Percentiles rank a stretch among this genome's conserved stretches.
phyloP scores from a whole-genome alignment of 2,888 invertebrate genomes.

The Parnassius apollo region DNA sequence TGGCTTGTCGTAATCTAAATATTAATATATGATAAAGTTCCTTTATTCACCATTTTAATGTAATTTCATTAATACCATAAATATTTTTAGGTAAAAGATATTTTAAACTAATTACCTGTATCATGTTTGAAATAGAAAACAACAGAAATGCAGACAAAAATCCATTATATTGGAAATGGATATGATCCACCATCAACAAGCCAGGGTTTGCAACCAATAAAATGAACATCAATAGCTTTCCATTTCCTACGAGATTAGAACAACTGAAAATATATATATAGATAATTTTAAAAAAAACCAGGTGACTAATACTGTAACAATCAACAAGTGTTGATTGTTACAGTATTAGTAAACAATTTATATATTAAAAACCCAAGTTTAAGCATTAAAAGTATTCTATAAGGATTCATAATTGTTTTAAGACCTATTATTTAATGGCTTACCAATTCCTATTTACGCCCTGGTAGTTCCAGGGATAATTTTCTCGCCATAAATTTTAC shows the following conservation, averaged over 20 bases:
- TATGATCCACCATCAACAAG: conserved; percentile 95
- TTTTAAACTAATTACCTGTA: conserved; percentile 67
- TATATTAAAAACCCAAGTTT: too few species aligned
- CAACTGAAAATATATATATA: conserved; percentile 63
- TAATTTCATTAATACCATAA: not conserved
- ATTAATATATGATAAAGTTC: not conserved
- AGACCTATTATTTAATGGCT: too few species aligned
- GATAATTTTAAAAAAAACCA: too few species aligned
- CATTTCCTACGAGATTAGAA: conserved; percentile 76
- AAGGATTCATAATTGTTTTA: too few species aligned
- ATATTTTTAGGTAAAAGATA: conserved; percentile 27
- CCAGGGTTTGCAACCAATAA: conserved; percentile 92
- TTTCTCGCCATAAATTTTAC: too few species aligned
- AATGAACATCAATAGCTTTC: conserved; percentile 82
- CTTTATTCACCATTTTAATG: not conserved
- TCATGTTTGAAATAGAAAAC: conserved; percentile 87
- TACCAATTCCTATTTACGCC: too few species aligned
- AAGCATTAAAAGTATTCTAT: too few species aligned
- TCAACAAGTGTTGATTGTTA: too few species aligned
- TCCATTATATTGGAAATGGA: conserved; percentile 99
- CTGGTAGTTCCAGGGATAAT: too few species aligned
- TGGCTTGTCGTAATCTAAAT: too few species aligned
- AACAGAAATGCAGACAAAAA: conserved; percentile 93
- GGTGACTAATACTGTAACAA: too few species aligned
- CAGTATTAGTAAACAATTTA: too few species aligned